Evolutionary conservation across 2,888 invertebrate species (phyloP), one percentile per base, ranked within the genome.

Genomic region (Hydropsyche betteni): DNA sequence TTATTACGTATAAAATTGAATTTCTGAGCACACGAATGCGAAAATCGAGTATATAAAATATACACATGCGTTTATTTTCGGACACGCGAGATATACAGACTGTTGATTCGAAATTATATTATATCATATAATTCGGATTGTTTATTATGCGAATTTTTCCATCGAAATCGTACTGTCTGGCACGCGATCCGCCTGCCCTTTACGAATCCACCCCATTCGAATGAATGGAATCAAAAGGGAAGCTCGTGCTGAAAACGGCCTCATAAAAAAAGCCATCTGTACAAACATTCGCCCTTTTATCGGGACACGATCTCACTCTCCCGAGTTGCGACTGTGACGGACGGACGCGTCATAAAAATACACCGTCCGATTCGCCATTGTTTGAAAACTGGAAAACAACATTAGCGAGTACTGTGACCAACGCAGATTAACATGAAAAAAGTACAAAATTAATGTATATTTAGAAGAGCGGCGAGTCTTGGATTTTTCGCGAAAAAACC

Each of bases 181-280:
- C 55, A 24, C 69, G 24, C 24, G 38, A n/a, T 44, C 44, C 69
- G 44, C 44, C 44, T 10, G 44, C 44, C 44, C 44, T 44, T 44
- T 44, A 10, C 44, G 44, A 8, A 10, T 6, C 44, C 44, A 44
- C 44, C 44, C 44, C 44, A 44, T 51, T 8, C 51, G 51, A 44
- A 69, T 69, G 69, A 69, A 69, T 38, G 50, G 36, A n/a, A 36
- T 50, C 69, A 69, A 69, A 69, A 51, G 51, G 58, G 58, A 73
- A 38, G 73, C 74, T 53, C 74, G 71, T 69, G 75, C 75, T 71
- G 76, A 76, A 77, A 69, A 68, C 14, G 58, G 58, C 74, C 72
- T 71, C 70, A 77, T 78, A 76, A 78, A 77, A 75, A 78, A 76
- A 69, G 74, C 69, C 78, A 78, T 78, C 78, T 78, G 78, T 77